Percentiles rank a stretch among this genome's conserved stretches.
Conservation (phyloP, 2,113 vertebrate species). For the Periophthalmodon schlosseri region DNA sequence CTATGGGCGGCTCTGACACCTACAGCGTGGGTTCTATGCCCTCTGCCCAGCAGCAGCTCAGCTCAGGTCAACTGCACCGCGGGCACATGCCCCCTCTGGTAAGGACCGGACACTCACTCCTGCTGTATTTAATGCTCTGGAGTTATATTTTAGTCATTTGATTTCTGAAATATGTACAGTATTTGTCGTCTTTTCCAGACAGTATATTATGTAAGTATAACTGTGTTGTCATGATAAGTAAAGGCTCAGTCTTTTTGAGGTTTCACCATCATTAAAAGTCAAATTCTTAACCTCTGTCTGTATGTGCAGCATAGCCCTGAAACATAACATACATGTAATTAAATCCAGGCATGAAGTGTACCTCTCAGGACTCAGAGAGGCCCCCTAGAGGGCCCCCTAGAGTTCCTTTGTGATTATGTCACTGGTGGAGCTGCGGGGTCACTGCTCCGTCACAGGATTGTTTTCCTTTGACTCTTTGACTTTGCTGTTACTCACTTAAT, state of each 20-base stretch:
- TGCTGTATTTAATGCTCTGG: background rate
- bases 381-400: background rate
- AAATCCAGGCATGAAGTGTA: background rate
- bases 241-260: too few relatives aligned
- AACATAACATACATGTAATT: background rate
- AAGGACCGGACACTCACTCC: constrained; percentile 55
- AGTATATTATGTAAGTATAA: too few relatives aligned
- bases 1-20: constrained; percentile 90
- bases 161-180: too few relatives aligned
- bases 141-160: background rate
- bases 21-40: constrained; percentile 96
- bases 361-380: background rate
- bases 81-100: constrained; percentile 98
- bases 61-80: constrained; percentile 95
- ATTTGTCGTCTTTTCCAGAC: too few relatives aligned
- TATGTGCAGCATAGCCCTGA: background rate
- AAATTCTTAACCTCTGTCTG: too few relatives aligned
- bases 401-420: background rate
- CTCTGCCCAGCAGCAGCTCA: constrained; percentile 93
- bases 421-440: background rate
- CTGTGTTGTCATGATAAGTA: too few relatives aligned
- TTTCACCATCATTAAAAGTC: too few relatives aligned
- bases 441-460: background rate
- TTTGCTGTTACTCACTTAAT: constrained; percentile 21
- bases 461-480: background rate